Evolutionary conservation across 2,113 vertebrate species (phyloP).

Genomic region (Acrocephalus kingi): DNA sequence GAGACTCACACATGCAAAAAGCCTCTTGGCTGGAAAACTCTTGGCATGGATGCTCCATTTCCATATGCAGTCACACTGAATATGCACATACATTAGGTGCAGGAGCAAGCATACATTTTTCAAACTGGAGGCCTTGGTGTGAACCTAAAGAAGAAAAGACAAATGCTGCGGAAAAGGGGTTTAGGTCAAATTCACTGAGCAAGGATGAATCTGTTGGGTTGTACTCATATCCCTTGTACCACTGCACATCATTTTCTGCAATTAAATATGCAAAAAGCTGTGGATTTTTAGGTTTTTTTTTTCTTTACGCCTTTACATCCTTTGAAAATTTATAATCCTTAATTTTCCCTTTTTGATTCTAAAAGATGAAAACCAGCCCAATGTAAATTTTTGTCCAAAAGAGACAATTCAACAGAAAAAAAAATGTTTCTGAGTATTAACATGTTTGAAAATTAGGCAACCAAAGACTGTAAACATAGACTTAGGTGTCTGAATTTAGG

Average conservation of each 20-base stretch:
- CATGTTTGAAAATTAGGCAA: constrained; percentile 43
- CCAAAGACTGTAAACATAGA: constrained; percentile 21
- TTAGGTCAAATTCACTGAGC: not conserved
- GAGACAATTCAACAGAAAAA: not conserved
- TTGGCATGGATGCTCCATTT: constrained; percentile 35
- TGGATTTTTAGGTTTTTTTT: constrained; percentile 22
- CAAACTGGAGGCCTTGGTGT: not conserved
- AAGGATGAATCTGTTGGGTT: not conserved
- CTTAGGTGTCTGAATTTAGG: constrained; percentile 55
- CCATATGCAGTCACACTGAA: constrained; percentile 25
- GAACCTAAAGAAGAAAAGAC: constrained; percentile 54
- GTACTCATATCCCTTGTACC: not conserved
- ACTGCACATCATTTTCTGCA: not conserved
- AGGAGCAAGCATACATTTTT: not conserved
- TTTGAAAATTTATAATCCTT: not conserved
- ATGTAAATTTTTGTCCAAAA: not conserved
- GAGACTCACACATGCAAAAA: not conserved
- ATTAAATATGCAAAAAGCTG: not conserved
- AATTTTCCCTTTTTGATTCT: not conserved
- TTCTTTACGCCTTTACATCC: constrained; percentile 16
- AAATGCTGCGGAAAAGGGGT: not conserved
- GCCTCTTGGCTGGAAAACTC: constrained; percentile 30
- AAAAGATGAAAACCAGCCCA: not conserved
- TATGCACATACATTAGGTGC: constrained; percentile 35
- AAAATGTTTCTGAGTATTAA: not conserved